A percentile compares a stretch with the other conserved stretches of the same genome.
Conservation (phyloP, 1,140 invertebrate species). For the Leptinotarsa texana region DNA sequence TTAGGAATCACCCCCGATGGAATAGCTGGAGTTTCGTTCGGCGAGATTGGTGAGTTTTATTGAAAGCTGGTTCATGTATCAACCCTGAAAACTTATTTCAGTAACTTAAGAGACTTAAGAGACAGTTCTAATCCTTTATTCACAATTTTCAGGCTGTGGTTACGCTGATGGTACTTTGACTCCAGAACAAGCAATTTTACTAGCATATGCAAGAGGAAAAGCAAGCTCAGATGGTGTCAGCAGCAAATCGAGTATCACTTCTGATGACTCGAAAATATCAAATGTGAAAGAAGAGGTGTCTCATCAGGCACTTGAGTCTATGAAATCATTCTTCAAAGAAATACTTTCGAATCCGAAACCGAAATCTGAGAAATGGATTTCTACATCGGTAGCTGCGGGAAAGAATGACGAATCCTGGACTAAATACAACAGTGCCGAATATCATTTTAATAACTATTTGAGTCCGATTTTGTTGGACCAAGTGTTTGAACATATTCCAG, state of each 20-base stretch:
- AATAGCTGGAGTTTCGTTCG: constrained; percentile 92
- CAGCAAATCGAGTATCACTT: constrained; percentile 75
- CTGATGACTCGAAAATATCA: constrained; percentile 71
- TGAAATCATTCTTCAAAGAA: constrained; percentile 53
- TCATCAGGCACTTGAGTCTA: constrained; percentile 58
- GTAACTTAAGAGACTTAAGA: too few relatives aligned
- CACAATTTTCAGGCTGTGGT: constrained; percentile 57
- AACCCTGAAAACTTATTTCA: too few relatives aligned
- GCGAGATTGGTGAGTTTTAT: constrained; percentile 63
- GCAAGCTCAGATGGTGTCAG: constrained; percentile 83
- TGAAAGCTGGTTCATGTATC: too few relatives aligned
- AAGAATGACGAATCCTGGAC: constrained; percentile 69
- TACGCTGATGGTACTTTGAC: constrained; percentile 86
- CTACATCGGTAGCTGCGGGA: constrained; percentile 77
- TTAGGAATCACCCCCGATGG: constrained; percentile 84
- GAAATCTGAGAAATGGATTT: constrained; percentile 80
- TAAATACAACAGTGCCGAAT: constrained; percentile 77
- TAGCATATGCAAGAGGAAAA: constrained; percentile 82
- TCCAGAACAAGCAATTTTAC: constrained; percentile 77
- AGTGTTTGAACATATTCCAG: constrained; percentile 72
- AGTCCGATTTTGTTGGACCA: constrained; percentile 84
- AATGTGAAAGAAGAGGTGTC: constrained; percentile 62
- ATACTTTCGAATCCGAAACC: constrained; percentile 70
- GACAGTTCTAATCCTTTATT: too few relatives aligned
- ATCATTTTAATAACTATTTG: constrained; percentile 88